These are phyloP conservation scores for Aleadryas rufinucha DNA, from an alignment of 2,113 vertebrate genomes.

Conservation along the genomic window DNA sequence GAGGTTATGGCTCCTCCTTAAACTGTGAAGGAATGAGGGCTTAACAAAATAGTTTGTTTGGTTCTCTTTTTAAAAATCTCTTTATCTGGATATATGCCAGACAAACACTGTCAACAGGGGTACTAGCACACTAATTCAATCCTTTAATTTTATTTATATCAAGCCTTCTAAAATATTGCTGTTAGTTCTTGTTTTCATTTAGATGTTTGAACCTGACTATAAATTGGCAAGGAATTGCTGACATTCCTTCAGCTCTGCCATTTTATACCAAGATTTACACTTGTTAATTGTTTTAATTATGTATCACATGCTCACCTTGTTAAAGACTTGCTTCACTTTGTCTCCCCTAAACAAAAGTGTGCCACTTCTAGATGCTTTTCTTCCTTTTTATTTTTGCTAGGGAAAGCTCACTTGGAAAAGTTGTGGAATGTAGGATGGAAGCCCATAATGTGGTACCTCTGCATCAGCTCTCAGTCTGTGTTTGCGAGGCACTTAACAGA, in stretches of 20 bases:
- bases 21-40: not conserved
- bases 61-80: fast-evolving
- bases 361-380: not conserved
- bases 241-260: not conserved
- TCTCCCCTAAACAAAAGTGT: not conserved
- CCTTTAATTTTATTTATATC: not conserved
- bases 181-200: not conserved
- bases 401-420: not conserved
- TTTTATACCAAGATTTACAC: not conserved
- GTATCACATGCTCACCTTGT: not conserved
- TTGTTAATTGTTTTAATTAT: not conserved
- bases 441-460: not conserved
- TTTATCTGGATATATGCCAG: not conserved
- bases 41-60: not conserved
- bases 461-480: not conserved
- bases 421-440: not conserved
- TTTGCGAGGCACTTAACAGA: not conserved
- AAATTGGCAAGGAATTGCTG: not conserved
- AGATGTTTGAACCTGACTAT: not conserved
- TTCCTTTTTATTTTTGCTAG: not conserved
- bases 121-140: not conserved
- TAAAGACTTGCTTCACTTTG: not conserved
- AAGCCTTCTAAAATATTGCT: not conserved
- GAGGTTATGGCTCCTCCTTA: not conserved
- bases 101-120: not conserved